These are phyloP conservation scores for Vandiemenella viatica DNA, from an alignment of 2,888 invertebrate species.

Conservation along the genomic window DNA sequence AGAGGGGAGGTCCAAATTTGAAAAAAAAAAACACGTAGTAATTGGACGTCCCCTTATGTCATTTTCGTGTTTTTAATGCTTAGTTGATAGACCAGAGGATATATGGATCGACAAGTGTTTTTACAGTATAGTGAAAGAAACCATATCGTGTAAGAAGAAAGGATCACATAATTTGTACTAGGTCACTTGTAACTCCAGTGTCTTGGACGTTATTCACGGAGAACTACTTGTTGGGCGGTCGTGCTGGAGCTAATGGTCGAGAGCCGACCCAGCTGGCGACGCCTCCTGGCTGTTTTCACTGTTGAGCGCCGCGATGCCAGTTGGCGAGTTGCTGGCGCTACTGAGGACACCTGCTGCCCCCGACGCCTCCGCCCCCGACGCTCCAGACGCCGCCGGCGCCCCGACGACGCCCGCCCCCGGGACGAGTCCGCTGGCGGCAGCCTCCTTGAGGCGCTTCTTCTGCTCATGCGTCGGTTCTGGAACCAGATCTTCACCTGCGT, in stretches of 20 bases:
- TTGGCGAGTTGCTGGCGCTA: constrained; percentile 22
- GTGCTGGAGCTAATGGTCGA: constrained; percentile 3
- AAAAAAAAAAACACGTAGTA: too few species aligned
- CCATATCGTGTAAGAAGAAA: too few species aligned
- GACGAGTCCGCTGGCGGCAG: constrained; percentile 30
- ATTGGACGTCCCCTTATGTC: too few species aligned
- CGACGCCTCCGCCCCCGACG: constrained; percentile 19
- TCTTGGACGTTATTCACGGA: too few species aligned
- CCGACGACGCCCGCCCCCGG: constrained; percentile 29
- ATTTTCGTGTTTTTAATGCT: too few species aligned
- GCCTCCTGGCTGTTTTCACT: constrained; percentile 55
- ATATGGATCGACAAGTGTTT: too few species aligned
- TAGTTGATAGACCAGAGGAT: too few species aligned
- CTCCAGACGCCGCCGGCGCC: constrained; percentile 6
- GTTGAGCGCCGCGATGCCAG: constrained; percentile 23
- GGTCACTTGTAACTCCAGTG: too few species aligned
- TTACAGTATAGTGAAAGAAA: too few species aligned
- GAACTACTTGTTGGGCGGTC: background rate
- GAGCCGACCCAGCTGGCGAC: background rate
- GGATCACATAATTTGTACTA: too few species aligned
- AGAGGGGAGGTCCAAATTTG: too few species aligned
- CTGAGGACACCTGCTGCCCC: constrained; percentile 22
- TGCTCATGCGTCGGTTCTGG: constrained; percentile 96
- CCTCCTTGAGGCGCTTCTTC: constrained; percentile 92
- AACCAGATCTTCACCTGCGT: constrained; percentile 98